Base-by-base conservation (phyloP, 2,797 vertebrate species). In the Acanthis flammea region DNA sequence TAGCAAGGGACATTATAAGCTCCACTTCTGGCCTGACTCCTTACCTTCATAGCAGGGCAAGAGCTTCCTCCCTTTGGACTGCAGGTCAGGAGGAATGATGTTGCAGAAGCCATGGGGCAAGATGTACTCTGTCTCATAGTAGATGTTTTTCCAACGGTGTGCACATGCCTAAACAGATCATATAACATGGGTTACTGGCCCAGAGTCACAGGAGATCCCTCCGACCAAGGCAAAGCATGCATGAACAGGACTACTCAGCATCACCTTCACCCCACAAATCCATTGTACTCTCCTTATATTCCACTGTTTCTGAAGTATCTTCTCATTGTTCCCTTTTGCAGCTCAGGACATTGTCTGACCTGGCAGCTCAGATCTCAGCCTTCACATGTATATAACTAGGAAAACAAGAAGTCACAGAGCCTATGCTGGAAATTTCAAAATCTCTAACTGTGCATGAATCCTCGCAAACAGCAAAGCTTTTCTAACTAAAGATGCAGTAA, bases 141-240 rank as follows among this genome's bases (percentile, higher is more conserved):
- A 99, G 86, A 99, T 98, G 67, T 99, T 99, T 96, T 99, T 99
- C 99, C 99, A 99, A 82, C 99, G 99, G 93, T 99, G 99, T 2
- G 99, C 99, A n/a, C 99, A 99, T 15, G 99, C 99, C 99, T 99
- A 90, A 21, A 79, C 55, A 90, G 71, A 96, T 67, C 72, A 94
- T 2, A 73, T 1, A 87, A 87, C 11, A 37, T 1, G 13, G 2
- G 1, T 95, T 84, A 95, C 5, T n/a, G 31, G 66, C 24, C 35
- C 50, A 55, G 30, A 61, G 62, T 15, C 79, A 81, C 10, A 44
- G 57, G 14, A 81, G 8, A 88, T 33, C 37, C 33, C 44, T 68
- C 42, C 0, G 0, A 51, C 39, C 37, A 54, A 66, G 55, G 66
- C 35, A 61, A 9, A 50, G 31, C 18, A 80, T 0, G 0, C 42